Percentiles rank a stretch among this genome's conserved stretches.
phyloP scores from a whole-genome alignment of 2,797 vertebrate genomes.

The Enteromius afrohamiltoni region DNA sequence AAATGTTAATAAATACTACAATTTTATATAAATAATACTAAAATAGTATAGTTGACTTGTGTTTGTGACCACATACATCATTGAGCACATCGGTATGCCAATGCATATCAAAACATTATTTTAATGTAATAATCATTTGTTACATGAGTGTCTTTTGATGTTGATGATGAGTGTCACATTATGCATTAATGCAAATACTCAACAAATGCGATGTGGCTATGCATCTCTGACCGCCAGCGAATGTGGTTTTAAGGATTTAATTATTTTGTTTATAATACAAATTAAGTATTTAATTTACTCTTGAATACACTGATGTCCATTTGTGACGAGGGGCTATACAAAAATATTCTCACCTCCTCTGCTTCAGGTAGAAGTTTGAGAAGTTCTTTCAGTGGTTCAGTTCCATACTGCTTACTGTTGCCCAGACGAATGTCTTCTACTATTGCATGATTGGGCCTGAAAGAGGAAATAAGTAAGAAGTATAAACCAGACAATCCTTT shows the following conservation, averaged over 20 bases:
- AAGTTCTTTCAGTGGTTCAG: slow-evolving; percentile 91
- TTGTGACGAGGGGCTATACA: not conserved
- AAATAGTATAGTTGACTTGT: not conserved
- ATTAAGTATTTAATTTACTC: not conserved
- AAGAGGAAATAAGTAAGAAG: not conserved
- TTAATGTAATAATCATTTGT: not conserved
- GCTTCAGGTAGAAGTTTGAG: slow-evolving; percentile 92
- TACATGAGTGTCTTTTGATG: not conserved
- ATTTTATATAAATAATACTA: not conserved
- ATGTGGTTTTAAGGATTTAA: not conserved
- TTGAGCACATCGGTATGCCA: not conserved
- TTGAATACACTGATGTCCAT: not conserved
- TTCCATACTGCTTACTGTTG: slow-evolving; percentile 85
- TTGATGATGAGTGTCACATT: too few relatives aligned
- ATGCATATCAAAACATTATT: not conserved
- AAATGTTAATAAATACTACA: not conserved
- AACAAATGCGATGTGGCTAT: not conserved
- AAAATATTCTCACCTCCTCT: slow-evolving; percentile 85
- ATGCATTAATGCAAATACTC: not conserved
- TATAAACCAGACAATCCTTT: slow-evolving; percentile 3
- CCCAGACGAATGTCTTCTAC: slow-evolving; percentile 91
- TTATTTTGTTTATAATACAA: not conserved
- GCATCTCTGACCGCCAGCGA: not conserved
- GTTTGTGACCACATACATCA: not conserved
- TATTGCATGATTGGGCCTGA: slow-evolving; percentile 89